phyloP scores from a whole-genome alignment of 2,888 invertebrate genomes.

The Oegoconia quadripuncta region DNA sequence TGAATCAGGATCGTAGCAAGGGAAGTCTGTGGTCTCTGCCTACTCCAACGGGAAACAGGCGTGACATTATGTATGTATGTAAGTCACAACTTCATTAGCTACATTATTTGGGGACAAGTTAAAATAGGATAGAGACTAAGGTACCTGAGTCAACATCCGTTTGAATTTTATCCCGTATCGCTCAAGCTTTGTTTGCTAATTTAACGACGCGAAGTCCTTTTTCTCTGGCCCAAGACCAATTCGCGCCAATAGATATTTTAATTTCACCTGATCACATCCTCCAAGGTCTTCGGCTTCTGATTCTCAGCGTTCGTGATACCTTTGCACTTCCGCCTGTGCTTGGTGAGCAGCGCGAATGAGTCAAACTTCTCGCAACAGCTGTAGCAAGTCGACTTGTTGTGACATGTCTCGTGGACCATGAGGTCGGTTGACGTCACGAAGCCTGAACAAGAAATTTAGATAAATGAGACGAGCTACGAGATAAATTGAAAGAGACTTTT shows the following conservation, averaged over 20 bases:
- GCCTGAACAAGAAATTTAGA: conserved; percentile 30
- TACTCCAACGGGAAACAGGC: too few relatives aligned
- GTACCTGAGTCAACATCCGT: background rate
- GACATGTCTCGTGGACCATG: conserved; percentile 65
- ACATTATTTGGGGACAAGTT: too few relatives aligned
- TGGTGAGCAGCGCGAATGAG: conserved; percentile 41
- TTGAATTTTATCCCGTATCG: background rate
- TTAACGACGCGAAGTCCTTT: too few relatives aligned
- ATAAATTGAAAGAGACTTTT: too few relatives aligned
- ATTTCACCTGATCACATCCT: conserved; percentile 48
- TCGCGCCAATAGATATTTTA: background rate
- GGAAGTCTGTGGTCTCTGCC: too few relatives aligned
- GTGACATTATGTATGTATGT: too few relatives aligned
- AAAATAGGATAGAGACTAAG: too few relatives aligned
- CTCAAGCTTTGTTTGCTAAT: too few relatives aligned
- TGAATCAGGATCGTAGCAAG: too few relatives aligned
- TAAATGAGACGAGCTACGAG: too few relatives aligned
- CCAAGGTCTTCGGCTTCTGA: conserved; percentile 43
- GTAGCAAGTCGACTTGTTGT: conserved; percentile 56
- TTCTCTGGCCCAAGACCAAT: too few relatives aligned
- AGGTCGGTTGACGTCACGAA: conserved; percentile 62
- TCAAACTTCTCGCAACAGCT: conserved; percentile 53
- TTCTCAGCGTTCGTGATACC: conserved; percentile 27
- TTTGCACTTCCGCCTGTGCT: conserved; percentile 46
- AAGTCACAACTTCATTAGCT: too few relatives aligned